Evolutionary conservation across 2,113 vertebrate genomes (phyloP).

Genomic region (Rhineura floridana): DNA sequence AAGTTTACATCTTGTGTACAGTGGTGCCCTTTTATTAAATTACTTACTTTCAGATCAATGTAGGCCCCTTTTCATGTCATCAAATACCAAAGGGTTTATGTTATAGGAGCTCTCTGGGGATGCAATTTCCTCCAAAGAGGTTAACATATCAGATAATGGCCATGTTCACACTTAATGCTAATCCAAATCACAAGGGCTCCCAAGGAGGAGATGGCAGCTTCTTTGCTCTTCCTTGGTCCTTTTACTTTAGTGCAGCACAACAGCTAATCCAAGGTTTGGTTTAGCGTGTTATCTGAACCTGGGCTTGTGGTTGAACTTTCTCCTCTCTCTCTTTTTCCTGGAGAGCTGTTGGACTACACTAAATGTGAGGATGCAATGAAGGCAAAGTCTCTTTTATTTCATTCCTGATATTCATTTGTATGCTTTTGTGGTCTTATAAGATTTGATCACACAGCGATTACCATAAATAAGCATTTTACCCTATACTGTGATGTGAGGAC

Average conservation of each 20-base stretch:
- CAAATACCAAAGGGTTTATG: slow-evolving; percentile 37
- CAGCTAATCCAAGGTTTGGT: no score
- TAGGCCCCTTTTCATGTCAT: slow-evolving; percentile 39
- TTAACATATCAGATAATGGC: slow-evolving; percentile 14
- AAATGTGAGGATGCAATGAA: not conserved
- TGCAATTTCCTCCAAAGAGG: not conserved
- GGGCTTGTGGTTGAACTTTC: no score
- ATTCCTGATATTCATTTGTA: not conserved
- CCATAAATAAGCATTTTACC: slow-evolving; percentile 10
- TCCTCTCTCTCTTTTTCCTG: not conserved
- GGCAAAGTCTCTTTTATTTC: not conserved
- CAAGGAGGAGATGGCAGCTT: no score
- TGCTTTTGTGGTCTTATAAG: not conserved
- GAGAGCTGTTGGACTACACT: not conserved
- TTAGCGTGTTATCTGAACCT: no score
- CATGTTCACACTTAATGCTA: no score
- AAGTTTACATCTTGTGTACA: slow-evolving; percentile 31
- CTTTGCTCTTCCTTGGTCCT: no score
- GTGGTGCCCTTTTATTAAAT: slow-evolving; percentile 44
- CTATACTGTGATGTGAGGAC: not conserved
- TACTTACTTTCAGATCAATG: slow-evolving; percentile 2
- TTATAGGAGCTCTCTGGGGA: slow-evolving; percentile 36
- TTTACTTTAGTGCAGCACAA: no score
- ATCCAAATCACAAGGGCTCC: no score
- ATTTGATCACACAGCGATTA: not conserved